Percentiles rank a stretch among this genome's conserved stretches.
These are phyloP conservation scores for Automeris io DNA, from an alignment of 2,888 invertebrate genomes.

Conservation along the genomic window DNA sequence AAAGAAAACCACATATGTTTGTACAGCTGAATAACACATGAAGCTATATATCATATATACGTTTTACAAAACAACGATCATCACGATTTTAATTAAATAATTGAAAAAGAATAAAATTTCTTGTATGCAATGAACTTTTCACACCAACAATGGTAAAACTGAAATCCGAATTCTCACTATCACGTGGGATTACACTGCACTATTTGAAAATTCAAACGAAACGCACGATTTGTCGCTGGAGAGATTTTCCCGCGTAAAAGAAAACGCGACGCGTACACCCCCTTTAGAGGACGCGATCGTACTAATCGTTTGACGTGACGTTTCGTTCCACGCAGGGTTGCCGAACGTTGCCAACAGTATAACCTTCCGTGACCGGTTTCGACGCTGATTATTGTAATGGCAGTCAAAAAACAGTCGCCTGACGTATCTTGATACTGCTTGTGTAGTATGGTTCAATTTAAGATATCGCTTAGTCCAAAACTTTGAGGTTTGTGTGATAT, in stretches of 20 bases:
- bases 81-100: constrained; percentile 26
- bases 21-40: constrained; percentile 31
- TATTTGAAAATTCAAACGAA: constrained; percentile 11
- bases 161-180: neutral
- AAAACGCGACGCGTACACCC: constrained; percentile 36
- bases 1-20: constrained; percentile 31
- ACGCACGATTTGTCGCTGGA: constrained; percentile 23
- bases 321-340: constrained; percentile 16
- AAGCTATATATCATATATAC: constrained; percentile 17
- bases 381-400: constrained; percentile 35
- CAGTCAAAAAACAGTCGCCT: constrained; percentile 38
- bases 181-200: constrained; percentile 15
- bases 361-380: constrained; percentile 49
- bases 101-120: constrained; percentile 1
- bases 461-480: too few species aligned
- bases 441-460: too few species aligned
- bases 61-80: constrained; percentile 30
- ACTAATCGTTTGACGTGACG: constrained; percentile 35
- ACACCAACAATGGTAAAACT: constrained; percentile 9
- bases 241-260: constrained; percentile 50
- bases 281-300: constrained; percentile 23
- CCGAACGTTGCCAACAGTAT: constrained; percentile 25
- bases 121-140: constrained; percentile 10
- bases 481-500: too few species aligned
- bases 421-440: too few species aligned